These are phyloP conservation scores for Drosophila ogumai DNA, from an alignment of 1,140 invertebrate genomes.

Conservation along the genomic window DNA sequence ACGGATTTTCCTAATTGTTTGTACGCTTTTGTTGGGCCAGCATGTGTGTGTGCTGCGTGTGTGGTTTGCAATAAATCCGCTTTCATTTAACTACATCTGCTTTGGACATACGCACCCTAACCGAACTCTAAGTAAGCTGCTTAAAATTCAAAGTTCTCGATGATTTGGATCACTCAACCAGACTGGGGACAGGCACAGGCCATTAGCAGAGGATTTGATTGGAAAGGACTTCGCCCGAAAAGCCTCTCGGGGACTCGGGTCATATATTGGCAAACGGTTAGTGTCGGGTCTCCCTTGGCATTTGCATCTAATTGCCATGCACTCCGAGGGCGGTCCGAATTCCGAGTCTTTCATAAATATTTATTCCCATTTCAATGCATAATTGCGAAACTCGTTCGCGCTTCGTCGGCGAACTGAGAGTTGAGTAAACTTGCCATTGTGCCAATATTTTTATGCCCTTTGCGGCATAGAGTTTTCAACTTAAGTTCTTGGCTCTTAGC, in stretches of 20 bases:
- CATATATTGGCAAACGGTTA: slow-evolving; percentile 15
- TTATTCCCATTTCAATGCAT: slow-evolving; percentile 59
- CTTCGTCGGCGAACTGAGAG: slow-evolving; percentile 25
- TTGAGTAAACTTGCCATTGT: slow-evolving; percentile 46
- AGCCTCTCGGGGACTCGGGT: slow-evolving; percentile 4
- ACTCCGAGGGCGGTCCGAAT: slow-evolving; percentile 19
- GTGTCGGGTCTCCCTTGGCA: slow-evolving; percentile 4
- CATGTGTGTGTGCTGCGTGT: slow-evolving; percentile 7
- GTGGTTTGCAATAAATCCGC: slow-evolving; percentile 52
- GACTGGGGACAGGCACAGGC: slow-evolving; percentile 26
- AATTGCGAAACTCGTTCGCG: slow-evolving; percentile 46
- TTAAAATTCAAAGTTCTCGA: slow-evolving; percentile 72
- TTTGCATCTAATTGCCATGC: slow-evolving; percentile 61
- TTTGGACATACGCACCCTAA: not conserved
- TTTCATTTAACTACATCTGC: slow-evolving; percentile 57
- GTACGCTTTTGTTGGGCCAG: slow-evolving; percentile 16
- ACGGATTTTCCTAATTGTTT: slow-evolving; percentile 40
- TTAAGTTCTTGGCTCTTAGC: not conserved
- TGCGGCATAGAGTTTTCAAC: not conserved
- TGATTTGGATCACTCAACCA: slow-evolving; percentile 63
- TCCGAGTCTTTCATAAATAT: slow-evolving; percentile 56
- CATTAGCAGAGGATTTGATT: slow-evolving; percentile 63
- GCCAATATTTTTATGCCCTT: slow-evolving; percentile 33
- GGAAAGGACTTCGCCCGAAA: slow-evolving; percentile 14
- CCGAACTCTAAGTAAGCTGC: slow-evolving; percentile 52